phyloP scores from a whole-genome alignment of 2,888 invertebrate species.

The Linnaemya vulpina region DNA sequence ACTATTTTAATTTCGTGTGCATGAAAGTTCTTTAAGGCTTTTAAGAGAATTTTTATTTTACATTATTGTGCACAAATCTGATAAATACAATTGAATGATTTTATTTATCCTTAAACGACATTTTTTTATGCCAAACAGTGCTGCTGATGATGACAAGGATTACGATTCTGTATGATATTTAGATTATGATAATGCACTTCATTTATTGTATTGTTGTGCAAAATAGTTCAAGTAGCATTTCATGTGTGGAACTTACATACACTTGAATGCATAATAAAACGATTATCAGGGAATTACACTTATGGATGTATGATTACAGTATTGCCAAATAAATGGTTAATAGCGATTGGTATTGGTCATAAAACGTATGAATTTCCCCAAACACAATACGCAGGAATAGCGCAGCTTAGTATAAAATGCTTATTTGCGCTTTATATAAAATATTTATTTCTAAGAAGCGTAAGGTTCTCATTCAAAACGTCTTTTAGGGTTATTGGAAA shows the following conservation, averaged over 20 bases:
- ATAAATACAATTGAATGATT: slow-evolving; percentile 56
- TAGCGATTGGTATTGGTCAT: slow-evolving; percentile 44
- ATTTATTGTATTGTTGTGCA: slow-evolving; percentile 53
- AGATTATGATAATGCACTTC: slow-evolving; percentile 67
- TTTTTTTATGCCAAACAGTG: slow-evolving; percentile 62
- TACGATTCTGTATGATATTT: slow-evolving; percentile 49
- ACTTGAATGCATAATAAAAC: slow-evolving; percentile 71
- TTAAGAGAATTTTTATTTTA: not conserved
- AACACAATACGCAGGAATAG: too few species aligned
- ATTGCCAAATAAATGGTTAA: slow-evolving; percentile 38
- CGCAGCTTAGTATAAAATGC: too few species aligned
- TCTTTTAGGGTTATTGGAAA: too few species aligned
- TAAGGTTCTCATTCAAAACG: too few species aligned
- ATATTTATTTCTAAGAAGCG: too few species aligned
- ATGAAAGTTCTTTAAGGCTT: not conserved
- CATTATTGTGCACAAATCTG: slow-evolving; percentile 55
- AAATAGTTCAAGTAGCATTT: slow-evolving; percentile 59
- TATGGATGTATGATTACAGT: slow-evolving; percentile 33
- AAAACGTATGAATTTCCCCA: slow-evolving; percentile 13
- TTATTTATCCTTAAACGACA: slow-evolving; percentile 58
- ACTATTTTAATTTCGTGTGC: not conserved
- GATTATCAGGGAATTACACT: slow-evolving; percentile 63
- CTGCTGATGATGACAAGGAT: slow-evolving; percentile 45
- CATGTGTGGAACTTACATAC: slow-evolving; percentile 60
- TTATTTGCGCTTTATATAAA: too few species aligned